A percentile compares a stretch with the other conserved stretches of the same genome.
Conservation (phyloP, 2,888 invertebrate species). For the Acanthosepion pharaonis region DNA sequence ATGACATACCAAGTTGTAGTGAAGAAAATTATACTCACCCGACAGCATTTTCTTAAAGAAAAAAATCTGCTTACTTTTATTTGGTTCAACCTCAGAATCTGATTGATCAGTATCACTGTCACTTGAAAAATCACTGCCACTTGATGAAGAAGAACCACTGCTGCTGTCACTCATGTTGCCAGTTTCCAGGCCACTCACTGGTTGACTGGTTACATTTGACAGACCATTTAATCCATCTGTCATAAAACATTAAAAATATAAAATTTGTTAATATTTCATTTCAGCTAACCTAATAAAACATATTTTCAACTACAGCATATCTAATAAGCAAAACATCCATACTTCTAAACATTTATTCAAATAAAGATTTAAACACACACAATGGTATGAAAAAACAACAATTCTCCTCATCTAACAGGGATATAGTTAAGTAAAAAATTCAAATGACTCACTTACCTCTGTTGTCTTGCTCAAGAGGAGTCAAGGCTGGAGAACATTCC, state of each 20-base stretch:
- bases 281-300: too few relatives aligned
- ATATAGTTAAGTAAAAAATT: too few relatives aligned
- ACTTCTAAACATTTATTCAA: neutral
- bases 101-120: conserved; percentile 38
- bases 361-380: neutral
- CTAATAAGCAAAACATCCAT: too few relatives aligned
- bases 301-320: too few relatives aligned
- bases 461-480: conserved; percentile 37
- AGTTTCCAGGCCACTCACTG: neutral
- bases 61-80: neutral
- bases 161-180: conserved; percentile 44
- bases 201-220: neutral
- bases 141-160: conserved; percentile 40
- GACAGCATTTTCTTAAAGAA: too few relatives aligned
- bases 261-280: too few relatives aligned
- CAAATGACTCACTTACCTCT: neutral
- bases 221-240: neutral
- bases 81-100: neutral
- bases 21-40: too few relatives aligned
- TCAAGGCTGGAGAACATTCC: conserved; percentile 35
- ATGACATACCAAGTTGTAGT: too few relatives aligned
- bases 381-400: too few relatives aligned
- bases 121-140: conserved; percentile 39
- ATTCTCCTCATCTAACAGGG: too few relatives aligned
- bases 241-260: neutral